These are phyloP conservation scores for Cephus rjabovi DNA, from an alignment of 2,888 invertebrate species.

Conservation along the genomic window DNA sequence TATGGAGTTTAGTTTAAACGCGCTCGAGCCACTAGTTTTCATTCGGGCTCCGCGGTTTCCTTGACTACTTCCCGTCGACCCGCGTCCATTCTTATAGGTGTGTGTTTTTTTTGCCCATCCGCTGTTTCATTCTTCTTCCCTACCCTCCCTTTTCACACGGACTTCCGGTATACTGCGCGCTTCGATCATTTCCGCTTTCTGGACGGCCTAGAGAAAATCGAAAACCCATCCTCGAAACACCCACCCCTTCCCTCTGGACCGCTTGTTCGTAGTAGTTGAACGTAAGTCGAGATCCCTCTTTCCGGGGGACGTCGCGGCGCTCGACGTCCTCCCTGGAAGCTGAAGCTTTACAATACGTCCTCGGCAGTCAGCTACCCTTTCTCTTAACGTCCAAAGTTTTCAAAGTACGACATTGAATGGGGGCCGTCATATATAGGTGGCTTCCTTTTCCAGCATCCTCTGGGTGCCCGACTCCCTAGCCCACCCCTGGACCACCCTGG, in stretches of 20 bases:
- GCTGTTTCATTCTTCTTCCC: not conserved
- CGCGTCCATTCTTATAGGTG: not conserved
- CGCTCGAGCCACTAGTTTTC: not conserved
- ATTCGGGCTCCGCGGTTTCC: not conserved
- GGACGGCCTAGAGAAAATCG: not conserved
- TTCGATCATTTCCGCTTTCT: not conserved
- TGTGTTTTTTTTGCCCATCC: not conserved
- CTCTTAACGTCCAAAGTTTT: conserved; percentile 67
- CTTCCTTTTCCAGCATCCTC: conserved; percentile 20
- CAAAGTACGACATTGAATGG: conserved; percentile 64
- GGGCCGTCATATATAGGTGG: conserved; percentile 45
- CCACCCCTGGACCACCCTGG: conserved; percentile 26
- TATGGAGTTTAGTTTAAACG: conserved; percentile 7
- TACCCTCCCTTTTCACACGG: not conserved
- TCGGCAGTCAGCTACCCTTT: conserved; percentile 61
- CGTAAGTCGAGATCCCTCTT: not conserved
- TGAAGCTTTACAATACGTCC: conserved; percentile 63
- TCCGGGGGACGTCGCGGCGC: not conserved
- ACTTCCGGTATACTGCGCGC: not conserved
- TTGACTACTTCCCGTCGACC: not conserved
- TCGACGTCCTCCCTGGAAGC: conserved; percentile 8
- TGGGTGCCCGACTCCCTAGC: conserved; percentile 36
- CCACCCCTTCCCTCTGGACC: not conserved
- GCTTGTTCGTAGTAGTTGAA: not conserved
- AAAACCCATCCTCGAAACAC: not conserved